These are phyloP conservation scores for Halesus radiatus DNA, from an alignment of 1,140 invertebrate genomes.

Conservation along the genomic window DNA sequence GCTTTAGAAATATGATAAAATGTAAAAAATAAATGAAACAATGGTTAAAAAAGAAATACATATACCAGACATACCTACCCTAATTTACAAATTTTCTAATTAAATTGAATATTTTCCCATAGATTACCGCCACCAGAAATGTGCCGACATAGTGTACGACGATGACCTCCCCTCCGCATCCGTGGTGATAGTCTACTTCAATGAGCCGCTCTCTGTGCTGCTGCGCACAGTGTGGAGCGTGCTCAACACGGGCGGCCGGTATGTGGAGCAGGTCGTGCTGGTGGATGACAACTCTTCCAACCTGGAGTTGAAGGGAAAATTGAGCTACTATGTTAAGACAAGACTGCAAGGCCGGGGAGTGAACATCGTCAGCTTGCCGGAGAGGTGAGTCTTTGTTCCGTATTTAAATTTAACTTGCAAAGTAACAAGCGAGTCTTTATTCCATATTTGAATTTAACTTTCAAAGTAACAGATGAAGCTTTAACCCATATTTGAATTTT, in stretches of 20 bases:
- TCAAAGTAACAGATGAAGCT: too few relatives aligned
- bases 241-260: conserved; percentile 80
- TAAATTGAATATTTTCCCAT: conserved; percentile 21
- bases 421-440: too few relatives aligned
- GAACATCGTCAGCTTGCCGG: conserved; percentile 80
- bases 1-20: too few relatives aligned
- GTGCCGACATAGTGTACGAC: conserved; percentile 66
- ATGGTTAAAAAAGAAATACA: too few relatives aligned
- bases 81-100: background rate
- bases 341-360: conserved; percentile 77
- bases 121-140: conserved; percentile 71
- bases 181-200: conserved; percentile 90
- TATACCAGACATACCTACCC: too few relatives aligned
- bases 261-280: conserved; percentile 85
- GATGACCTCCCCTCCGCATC: conserved; percentile 70
- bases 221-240: conserved; percentile 90
- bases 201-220: conserved; percentile 90
- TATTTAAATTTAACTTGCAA: too few relatives aligned
- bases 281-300: conserved; percentile 91
- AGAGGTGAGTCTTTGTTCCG: conserved; percentile 76
- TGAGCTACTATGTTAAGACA: conserved; percentile 83
- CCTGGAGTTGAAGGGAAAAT: conserved; percentile 80
- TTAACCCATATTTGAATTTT: too few relatives aligned
- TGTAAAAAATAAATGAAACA: too few relatives aligned
- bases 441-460: too few relatives aligned